Percentiles rank a stretch among this genome's conserved stretches.
phyloP scores from a whole-genome alignment of 2,113 vertebrate species.

The Leptobrachium ailaonicum region DNA sequence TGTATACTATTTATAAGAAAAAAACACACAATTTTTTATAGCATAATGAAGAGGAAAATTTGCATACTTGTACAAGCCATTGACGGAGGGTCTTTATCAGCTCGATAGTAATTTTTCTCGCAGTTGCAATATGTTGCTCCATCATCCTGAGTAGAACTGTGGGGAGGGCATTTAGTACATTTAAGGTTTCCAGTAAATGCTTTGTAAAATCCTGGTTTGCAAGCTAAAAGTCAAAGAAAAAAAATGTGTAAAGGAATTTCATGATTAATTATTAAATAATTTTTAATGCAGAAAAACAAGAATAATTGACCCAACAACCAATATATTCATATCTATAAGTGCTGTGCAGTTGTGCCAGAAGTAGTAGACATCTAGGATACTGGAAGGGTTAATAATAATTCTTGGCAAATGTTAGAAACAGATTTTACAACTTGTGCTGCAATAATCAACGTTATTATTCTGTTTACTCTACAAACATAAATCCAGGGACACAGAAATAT shows the following conservation, averaged over 20 bases:
- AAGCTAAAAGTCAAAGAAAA: conserved; percentile 73
- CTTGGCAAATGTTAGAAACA: no score
- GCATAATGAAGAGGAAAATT: background rate
- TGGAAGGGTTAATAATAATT: no score
- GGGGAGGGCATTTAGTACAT: conserved; percentile 93
- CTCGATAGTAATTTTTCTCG: conserved; percentile 96
- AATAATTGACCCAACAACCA: no score
- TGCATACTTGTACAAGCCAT: conserved; percentile 98
- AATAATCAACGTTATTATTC: no score
- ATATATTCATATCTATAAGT: no score
- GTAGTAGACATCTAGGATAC: no score
- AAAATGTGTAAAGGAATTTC: conserved; percentile 13
- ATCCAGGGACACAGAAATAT: no score
- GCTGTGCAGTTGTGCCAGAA: no score
- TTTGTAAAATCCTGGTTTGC: conserved; percentile 94
- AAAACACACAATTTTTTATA: no score
- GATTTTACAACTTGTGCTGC: no score
- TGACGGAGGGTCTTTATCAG: conserved; percentile 89
- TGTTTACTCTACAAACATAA: no score
- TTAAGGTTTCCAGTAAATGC: conserved; percentile 81
- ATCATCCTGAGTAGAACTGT: conserved; percentile 86
- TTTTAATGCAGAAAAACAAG: background rate
- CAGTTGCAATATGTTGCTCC: conserved; percentile 89
- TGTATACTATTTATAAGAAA: no score
- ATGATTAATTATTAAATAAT: background rate